Conservation (phyloP, 2,113 vertebrate genomes). For the Arvicanthis niloticus region DNA sequence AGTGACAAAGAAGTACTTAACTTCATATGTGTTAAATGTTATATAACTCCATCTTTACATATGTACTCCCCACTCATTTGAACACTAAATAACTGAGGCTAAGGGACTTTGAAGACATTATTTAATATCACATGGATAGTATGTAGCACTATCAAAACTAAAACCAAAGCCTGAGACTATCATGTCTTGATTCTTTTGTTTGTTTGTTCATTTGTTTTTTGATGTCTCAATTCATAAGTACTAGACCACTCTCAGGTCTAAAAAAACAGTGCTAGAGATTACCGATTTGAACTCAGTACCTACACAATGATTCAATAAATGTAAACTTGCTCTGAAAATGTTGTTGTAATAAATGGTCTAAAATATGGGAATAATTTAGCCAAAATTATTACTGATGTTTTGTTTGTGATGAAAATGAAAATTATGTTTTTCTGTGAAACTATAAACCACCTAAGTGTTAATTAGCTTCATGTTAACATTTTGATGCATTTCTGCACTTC, state of each 20-base stretch:
- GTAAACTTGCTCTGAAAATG: conserved; percentile 49
- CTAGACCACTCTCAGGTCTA: conserved; percentile 10
- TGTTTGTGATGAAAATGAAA: conserved; percentile 69
- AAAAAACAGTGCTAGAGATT: background rate
- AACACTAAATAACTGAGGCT: conserved; percentile 34
- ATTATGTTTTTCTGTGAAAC: conserved; percentile 65
- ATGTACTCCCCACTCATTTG: background rate
- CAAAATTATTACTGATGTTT: conserved; percentile 57
- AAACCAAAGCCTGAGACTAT: conserved; percentile 36
- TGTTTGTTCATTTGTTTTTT: no score
- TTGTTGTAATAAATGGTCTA: conserved; percentile 54
- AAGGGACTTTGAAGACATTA: conserved; percentile 50
- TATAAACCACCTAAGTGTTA: conserved; percentile 68
- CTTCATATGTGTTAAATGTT: background rate
- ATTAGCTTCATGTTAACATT: conserved; percentile 75
- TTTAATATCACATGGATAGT: conserved; percentile 16
- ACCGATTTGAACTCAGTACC: background rate
- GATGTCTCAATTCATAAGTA: conserved; percentile 39
- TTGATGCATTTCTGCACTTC: conserved; percentile 71
- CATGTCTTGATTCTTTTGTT: conserved; percentile 7
- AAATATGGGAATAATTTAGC: conserved; percentile 51
- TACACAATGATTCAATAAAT: conserved; percentile 49
- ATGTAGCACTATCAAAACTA: conserved; percentile 43
- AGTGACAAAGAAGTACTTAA: conserved; percentile 30
- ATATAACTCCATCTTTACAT: conserved; percentile 9